A percentile compares a stretch with the other conserved stretches of the same genome.
These are phyloP conservation scores for Mungos mungo DNA, from an alignment of 2,113 vertebrate genomes.

Conservation along the genomic window DNA sequence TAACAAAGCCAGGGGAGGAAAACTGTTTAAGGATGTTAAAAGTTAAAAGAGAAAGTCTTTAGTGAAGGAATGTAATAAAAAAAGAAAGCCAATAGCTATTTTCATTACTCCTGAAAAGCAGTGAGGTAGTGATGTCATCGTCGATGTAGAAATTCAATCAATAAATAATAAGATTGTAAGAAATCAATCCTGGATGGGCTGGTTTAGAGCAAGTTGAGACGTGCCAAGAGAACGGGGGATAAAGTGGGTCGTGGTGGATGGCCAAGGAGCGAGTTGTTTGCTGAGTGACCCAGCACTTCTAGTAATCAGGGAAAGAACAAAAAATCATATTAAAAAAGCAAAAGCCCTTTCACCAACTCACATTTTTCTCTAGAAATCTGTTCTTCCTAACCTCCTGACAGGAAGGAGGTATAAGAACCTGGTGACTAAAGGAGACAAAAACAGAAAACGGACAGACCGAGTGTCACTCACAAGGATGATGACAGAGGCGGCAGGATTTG, in stretches of 20 bases:
- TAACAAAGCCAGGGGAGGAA: not conserved
- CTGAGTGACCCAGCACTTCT: not conserved
- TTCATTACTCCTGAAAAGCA: not conserved
- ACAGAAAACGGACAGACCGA: not conserved
- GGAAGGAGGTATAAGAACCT: not conserved
- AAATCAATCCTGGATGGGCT: not conserved
- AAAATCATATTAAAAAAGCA: not conserved
- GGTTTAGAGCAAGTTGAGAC: not conserved
- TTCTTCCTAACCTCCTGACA: not conserved
- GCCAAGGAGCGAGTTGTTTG: not conserved
- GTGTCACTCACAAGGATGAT: not conserved
- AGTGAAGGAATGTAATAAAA: not conserved
- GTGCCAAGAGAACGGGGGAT: not conserved
- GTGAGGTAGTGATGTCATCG: not conserved
- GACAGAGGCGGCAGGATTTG: not conserved
- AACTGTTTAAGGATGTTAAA: not conserved
- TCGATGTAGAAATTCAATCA: not conserved
- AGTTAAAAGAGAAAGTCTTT: not conserved
- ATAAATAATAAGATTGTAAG: not conserved
- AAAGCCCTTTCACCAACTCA: not conserved
- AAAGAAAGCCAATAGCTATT: not conserved
- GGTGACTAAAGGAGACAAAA: not conserved
- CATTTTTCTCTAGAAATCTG: constrained; percentile 1
- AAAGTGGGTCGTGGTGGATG: not conserved
- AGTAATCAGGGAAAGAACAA: not conserved